Conservation (phyloP, 1,140 invertebrate genomes). For the Agrilus planipennis region DNA sequence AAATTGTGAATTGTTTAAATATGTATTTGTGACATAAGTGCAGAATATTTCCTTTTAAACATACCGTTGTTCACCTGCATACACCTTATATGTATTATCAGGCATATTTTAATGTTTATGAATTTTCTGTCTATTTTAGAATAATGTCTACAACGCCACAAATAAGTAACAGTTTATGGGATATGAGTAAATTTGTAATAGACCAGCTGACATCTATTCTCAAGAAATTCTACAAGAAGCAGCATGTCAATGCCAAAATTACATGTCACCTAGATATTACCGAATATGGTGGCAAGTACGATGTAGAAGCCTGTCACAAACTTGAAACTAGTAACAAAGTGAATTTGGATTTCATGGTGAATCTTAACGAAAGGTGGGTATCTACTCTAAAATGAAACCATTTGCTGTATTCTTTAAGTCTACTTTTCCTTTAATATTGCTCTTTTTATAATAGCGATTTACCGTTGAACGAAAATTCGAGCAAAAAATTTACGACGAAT, state of each 20-base stretch:
- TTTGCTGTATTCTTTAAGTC: neutral
- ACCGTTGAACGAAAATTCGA: conserved; percentile 27
- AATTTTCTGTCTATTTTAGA: conserved; percentile 33
- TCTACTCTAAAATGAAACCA: neutral
- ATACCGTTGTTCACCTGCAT: too few relatives aligned
- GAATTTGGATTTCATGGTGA: conserved; percentile 55
- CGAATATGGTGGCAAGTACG: conserved; percentile 43
- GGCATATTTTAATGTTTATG: too few relatives aligned
- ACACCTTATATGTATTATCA: too few relatives aligned
- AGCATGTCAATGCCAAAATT: conserved; percentile 46
- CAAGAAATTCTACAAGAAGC: conserved; percentile 40
- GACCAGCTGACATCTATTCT: conserved; percentile 40
- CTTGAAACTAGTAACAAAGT: conserved; percentile 39
- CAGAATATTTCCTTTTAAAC: too few relatives aligned
- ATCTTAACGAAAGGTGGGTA: conserved; percentile 42
- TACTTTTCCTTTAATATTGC: neutral
- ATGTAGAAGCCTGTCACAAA: conserved; percentile 33
- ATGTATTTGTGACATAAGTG: too few relatives aligned
- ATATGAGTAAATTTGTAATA: conserved; percentile 43
- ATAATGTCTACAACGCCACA: conserved; percentile 46
- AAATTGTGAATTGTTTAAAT: too few relatives aligned
- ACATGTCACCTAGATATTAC: conserved; percentile 56
- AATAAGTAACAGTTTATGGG: conserved; percentile 39
- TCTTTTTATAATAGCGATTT: conserved; percentile 28
- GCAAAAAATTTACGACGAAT: conserved; percentile 20